Conservation (phyloP, 2,888 invertebrate species). For the Calameuta pallipes region DNA sequence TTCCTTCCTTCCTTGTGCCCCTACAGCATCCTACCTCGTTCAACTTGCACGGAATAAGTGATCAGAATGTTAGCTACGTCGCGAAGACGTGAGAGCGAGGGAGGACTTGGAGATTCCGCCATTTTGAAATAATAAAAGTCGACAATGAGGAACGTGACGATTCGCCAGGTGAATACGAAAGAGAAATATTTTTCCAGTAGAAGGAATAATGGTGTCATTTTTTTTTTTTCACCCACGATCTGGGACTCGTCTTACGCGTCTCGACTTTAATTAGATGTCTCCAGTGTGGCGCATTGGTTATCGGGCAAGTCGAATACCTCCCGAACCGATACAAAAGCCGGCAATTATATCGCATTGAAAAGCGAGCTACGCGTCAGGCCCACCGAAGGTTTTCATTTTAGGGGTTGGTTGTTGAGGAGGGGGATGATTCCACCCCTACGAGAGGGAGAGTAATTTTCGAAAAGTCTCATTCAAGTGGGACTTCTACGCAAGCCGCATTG, state of each 20-base stretch:
- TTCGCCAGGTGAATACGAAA: background rate
- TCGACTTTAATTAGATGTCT: background rate
- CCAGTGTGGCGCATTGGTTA: background rate
- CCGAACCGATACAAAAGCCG: background rate
- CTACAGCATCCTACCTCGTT: background rate
- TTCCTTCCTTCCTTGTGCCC: constrained; percentile 8
- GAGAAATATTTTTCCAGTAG: background rate
- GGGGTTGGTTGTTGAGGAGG: too few species aligned
- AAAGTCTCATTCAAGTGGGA: background rate
- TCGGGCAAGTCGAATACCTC: background rate
- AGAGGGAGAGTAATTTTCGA: background rate
- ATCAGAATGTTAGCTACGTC: constrained; percentile 28
- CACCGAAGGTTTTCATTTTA: background rate
- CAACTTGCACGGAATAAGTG: constrained; percentile 43
- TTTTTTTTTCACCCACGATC: background rate
- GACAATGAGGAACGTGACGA: background rate
- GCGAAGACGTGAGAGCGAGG: background rate
- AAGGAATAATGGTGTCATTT: background rate
- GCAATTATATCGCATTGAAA: background rate
- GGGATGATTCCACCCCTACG: background rate
- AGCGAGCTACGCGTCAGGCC: background rate
- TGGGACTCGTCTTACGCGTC: background rate
- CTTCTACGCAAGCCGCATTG: constrained; percentile 4
- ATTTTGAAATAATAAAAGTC: background rate
- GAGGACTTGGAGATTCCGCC: background rate